Evolutionary conservation across 2,797 vertebrate species (phyloP).

Genomic region (Tapera naevia): DNA sequence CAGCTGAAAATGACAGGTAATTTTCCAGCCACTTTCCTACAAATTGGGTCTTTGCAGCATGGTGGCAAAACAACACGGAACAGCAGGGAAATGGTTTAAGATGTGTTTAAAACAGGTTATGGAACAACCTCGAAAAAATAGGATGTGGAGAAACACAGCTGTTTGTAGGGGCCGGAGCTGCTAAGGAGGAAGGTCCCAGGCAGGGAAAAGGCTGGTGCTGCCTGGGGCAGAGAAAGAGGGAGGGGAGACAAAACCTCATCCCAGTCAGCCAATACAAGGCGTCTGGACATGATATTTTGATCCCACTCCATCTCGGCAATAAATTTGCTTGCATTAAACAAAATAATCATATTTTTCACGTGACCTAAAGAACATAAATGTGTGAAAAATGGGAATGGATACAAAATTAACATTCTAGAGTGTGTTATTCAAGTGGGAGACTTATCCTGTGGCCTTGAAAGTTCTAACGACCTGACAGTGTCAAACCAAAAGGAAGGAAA

Average conservation of each 20-base stretch:
- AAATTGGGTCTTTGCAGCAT: neutral
- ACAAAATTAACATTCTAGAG: neutral
- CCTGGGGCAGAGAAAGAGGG: neutral
- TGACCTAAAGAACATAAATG: neutral
- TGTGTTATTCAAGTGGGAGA: neutral
- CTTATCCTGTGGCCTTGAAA: neutral
- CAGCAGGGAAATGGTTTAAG: neutral
- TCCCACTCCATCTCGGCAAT: neutral
- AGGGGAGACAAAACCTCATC: neutral
- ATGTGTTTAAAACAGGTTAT: neutral
- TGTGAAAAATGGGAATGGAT: neutral
- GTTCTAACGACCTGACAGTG: rapidly evolving
- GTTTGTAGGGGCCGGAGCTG: neutral
- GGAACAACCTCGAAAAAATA: neutral
- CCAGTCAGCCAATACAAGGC: neutral
- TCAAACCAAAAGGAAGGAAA: neutral
- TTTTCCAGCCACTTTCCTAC: neutral
- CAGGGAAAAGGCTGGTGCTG: neutral
- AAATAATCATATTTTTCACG: neutral
- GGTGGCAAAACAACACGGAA: neutral
- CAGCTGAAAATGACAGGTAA: neutral
- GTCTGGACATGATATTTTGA: neutral
- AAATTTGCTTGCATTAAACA: neutral
- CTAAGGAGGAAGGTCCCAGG: neutral
- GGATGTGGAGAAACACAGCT: neutral